Evolutionary conservation across 2,797 vertebrate species (phyloP), one percentile per base, ranked within the genome.

Genomic region (Ctenochaetus hawaiiensis): DNA sequence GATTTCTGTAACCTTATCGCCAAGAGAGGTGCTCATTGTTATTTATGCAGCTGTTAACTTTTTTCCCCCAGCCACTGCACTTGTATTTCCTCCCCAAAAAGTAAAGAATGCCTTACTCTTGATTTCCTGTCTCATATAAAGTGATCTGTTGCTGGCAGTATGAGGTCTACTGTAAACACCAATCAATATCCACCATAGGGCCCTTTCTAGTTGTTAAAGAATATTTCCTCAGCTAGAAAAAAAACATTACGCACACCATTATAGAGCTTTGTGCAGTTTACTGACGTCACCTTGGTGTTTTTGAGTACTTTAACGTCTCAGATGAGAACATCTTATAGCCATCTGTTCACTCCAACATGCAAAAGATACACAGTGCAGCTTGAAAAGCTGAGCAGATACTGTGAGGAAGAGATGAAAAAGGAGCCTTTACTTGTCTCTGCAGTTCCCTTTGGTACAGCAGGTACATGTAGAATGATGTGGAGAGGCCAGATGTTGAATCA

Each of bases 401-500:
- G 20, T 26, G 6, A 70, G 37, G 61, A 37, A 54, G 18, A 11
- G 22, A 16, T 17, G 22, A 43, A 48, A 53, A 1, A 23, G 60
- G 51, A 71, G 66, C 66, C 76, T 57, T 63, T 65, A 45, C 62
- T 75, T 64, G 78, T 77, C 53, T 78, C 48, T 67, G 70, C 22
- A 30, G 66, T 48, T 79, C 78, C 67, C 73, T 65, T 59, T 34
- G 68, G 60, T 64, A 4, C 75, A 54, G 54, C 56, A 47, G 72
- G 69, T 39, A 45, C 75, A 63, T 80, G 84, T 63, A 37, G 59
- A 70, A 54, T 44, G 71, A 83, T 59, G 85, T 67, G 57, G 14
- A 78, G 67, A 14, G 86, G 83, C 77, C 79, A 80, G 81, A 83
- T 87, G 75, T 74, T 92, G 87, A 90, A 91, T 89, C 76, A 90